Conservation (phyloP, 2,888 invertebrate genomes). For the Hipparchia semele region DNA sequence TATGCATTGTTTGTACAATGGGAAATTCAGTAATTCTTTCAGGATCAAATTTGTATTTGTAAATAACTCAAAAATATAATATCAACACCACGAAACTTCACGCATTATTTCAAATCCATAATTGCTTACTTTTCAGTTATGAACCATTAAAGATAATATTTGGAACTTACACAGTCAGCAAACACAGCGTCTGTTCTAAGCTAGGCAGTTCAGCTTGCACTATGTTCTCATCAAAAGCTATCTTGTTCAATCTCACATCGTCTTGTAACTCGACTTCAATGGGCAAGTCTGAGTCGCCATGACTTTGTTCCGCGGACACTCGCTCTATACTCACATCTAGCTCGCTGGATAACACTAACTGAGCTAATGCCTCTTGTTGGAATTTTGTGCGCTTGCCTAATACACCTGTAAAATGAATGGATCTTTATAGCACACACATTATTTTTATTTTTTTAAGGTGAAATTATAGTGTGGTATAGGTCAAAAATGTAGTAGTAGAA, state of each 20-base stretch:
- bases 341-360: conserved; percentile 88
- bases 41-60: too few species aligned
- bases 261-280: conserved; percentile 90
- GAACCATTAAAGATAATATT: not conserved
- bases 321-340: conserved; percentile 67
- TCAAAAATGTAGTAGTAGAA: too few species aligned
- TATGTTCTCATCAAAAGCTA: conserved; percentile 86
- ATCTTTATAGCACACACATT: too few species aligned
- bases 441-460: too few species aligned
- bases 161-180: conserved; percentile 88
- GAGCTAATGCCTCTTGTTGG: conserved; percentile 92
- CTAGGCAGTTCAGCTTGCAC: conserved; percentile 84
- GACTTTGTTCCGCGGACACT: conserved; percentile 73
- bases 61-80: too few species aligned
- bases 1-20: too few species aligned
- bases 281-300: conserved; percentile 80
- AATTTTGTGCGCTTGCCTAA: conserved; percentile 95
- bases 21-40: too few species aligned
- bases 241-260: conserved; percentile 92
- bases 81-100: too few species aligned
- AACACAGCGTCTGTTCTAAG: conserved; percentile 90
- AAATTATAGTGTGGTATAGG: too few species aligned
- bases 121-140: too few species aligned
- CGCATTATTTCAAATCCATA: too few species aligned
- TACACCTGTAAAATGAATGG: conserved; percentile 80